Evolutionary conservation across 1,140 invertebrate species (phyloP).

Genomic region (Marisa cornuarietis): DNA sequence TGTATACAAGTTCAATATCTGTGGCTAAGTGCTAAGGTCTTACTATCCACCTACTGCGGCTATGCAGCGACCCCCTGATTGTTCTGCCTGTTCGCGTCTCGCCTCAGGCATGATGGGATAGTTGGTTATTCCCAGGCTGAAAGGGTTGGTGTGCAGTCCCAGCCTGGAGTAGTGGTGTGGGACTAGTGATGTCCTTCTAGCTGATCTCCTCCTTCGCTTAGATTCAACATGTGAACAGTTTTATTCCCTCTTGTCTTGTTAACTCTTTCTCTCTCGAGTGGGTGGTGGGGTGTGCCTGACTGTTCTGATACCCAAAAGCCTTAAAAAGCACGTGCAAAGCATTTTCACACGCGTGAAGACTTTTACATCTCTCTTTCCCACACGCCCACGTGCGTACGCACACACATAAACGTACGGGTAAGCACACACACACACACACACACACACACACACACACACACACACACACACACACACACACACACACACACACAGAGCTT

Average conservation of each 20-base stretch:
- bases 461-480: not conserved
- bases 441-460: not conserved
- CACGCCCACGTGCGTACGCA: not conserved
- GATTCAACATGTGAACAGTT: not conserved
- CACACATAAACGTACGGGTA: no score
- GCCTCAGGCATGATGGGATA: no score
- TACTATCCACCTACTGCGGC: no score
- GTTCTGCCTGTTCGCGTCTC: no score
- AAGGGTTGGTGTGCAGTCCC: not conserved
- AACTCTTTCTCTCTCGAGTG: not conserved
- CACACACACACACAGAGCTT: not conserved
- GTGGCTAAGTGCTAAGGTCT: no score
- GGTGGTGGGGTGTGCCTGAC: no score
- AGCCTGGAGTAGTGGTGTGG: not conserved
- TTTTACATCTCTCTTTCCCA: not conserved
- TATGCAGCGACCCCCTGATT: no score
- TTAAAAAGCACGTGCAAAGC: no score
- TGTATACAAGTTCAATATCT: no score
- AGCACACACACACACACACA: not conserved
- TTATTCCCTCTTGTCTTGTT: not conserved
- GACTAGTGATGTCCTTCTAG: not conserved
- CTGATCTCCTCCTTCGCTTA: not conserved
- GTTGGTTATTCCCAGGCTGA: not conserved
- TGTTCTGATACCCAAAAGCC: not conserved
- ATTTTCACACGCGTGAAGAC: not conserved